These are phyloP conservation scores for Petrocephalus microphthalmus DNA, from an alignment of 2,113 vertebrate genomes.

Conservation along the genomic window DNA sequence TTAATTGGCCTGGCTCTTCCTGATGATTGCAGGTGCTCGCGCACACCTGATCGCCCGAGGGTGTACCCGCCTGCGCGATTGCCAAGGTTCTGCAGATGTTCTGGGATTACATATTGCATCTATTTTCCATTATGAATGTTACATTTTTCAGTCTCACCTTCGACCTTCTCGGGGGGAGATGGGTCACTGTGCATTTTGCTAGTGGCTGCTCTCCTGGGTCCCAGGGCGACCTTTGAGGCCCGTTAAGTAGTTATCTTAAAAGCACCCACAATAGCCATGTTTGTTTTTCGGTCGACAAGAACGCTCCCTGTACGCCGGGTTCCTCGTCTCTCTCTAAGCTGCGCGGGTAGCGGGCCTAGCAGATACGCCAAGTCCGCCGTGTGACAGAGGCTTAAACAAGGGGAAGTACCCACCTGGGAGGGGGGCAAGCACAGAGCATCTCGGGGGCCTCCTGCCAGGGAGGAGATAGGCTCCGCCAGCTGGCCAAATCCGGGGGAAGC, in stretches of 20 bases:
- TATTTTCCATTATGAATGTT: neutral
- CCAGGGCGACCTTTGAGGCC: neutral
- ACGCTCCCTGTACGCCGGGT: neutral
- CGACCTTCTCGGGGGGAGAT: neutral
- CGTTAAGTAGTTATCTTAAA: neutral
- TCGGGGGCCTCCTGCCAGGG: constrained; percentile 54
- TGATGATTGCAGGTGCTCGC: neutral
- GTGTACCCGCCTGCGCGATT: neutral
- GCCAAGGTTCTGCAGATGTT: constrained; percentile 3
- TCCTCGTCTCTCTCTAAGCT: neutral
- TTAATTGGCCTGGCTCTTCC: neutral
- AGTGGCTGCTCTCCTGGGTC: neutral
- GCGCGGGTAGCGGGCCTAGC: neutral
- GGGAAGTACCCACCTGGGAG: neutral
- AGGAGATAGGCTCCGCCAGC: constrained; percentile 56
- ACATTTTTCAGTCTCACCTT: neutral
- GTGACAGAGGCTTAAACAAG: constrained; percentile 35
- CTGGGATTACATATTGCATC: neutral
- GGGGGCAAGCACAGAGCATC: constrained; percentile 57
- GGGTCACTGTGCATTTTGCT: neutral
- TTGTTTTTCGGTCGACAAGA: neutral
- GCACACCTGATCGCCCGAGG: neutral
- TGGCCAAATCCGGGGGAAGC: constrained; percentile 53
- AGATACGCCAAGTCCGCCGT: constrained; percentile 34
- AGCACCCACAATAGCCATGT: neutral